Evolutionary conservation across 2,113 vertebrate genomes (phyloP).

Genomic region (Scartelaos histophorus): DNA sequence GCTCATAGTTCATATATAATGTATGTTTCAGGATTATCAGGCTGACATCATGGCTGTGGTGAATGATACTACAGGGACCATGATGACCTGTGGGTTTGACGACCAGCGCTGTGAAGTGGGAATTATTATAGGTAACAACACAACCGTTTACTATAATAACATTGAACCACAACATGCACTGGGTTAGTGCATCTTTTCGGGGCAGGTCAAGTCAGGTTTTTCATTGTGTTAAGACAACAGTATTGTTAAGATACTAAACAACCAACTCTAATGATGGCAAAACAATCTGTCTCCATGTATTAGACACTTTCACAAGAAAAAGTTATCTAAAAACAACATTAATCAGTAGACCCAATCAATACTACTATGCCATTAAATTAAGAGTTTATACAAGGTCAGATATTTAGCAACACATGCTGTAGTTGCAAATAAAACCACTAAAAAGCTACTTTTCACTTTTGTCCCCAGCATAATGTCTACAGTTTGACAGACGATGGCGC

Average conservation of each 20-base stretch:
- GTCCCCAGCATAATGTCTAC: not conserved
- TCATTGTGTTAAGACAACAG: no score
- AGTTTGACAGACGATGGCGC: slow-evolving; percentile 38
- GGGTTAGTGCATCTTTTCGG: not conserved
- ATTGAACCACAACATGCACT: not conserved
- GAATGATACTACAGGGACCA: slow-evolving; percentile 94
- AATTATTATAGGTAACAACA: slow-evolving; percentile 89
- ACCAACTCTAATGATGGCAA: not conserved
- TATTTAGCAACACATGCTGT: not conserved
- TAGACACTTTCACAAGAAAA: not conserved
- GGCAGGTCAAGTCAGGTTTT: not conserved
- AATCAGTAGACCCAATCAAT: not conserved
- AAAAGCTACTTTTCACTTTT: not conserved
- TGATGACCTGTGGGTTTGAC: slow-evolving; percentile 99
- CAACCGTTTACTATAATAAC: not conserved
- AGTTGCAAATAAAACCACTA: no score
- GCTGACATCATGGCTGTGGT: slow-evolving; percentile 97
- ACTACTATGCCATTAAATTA: not conserved
- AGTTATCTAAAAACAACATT: not conserved
- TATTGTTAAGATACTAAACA: not conserved
- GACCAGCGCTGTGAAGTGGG: slow-evolving; percentile 98
- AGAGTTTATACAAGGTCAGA: not conserved
- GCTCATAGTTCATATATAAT: no score
- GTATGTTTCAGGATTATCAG: slow-evolving; percentile 85
- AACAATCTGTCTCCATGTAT: not conserved